Conservation (phyloP, 2,888 invertebrate genomes). For the Micoletzkya japonica region DNA sequence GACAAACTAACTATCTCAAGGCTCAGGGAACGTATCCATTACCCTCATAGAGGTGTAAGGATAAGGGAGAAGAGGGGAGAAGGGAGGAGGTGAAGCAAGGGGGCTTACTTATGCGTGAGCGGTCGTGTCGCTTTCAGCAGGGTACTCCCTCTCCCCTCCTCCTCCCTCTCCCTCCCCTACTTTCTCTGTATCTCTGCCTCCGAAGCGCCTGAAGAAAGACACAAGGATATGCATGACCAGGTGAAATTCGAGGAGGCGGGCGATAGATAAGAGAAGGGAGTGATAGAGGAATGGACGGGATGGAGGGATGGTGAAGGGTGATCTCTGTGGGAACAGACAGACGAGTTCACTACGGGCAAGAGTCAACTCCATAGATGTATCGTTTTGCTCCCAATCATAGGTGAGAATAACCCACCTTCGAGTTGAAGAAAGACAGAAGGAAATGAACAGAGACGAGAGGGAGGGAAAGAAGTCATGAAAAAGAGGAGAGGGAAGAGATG, state of each 20-base stretch:
- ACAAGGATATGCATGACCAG: not conserved
- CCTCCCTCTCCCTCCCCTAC: not conserved
- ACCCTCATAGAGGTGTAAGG: slow-evolving; percentile 4
- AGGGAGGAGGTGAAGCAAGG: not conserved
- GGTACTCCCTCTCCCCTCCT: not conserved
- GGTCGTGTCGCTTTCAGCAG: no score
- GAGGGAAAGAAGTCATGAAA: not conserved
- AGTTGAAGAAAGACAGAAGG: not conserved
- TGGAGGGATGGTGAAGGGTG: not conserved
- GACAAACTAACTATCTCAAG: no score
- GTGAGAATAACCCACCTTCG: no score
- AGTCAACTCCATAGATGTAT: no score
- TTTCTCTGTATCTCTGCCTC: slow-evolving; percentile 9
- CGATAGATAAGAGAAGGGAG: not conserved
- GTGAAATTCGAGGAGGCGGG: not conserved
- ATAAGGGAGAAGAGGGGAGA: not conserved
- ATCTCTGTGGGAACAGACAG: not conserved
- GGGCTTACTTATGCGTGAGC: no score
- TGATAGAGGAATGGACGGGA: not conserved
- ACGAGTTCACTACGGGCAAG: not conserved
- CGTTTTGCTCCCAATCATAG: no score
- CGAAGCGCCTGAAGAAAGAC: slow-evolving; percentile 6
- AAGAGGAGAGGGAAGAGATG: not conserved
- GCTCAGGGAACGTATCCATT: no score
- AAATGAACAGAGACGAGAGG: not conserved